Evolutionary conservation across 1,140 invertebrate genomes (phyloP).

Genomic region (Ptiloglossa arizonensis): DNA sequence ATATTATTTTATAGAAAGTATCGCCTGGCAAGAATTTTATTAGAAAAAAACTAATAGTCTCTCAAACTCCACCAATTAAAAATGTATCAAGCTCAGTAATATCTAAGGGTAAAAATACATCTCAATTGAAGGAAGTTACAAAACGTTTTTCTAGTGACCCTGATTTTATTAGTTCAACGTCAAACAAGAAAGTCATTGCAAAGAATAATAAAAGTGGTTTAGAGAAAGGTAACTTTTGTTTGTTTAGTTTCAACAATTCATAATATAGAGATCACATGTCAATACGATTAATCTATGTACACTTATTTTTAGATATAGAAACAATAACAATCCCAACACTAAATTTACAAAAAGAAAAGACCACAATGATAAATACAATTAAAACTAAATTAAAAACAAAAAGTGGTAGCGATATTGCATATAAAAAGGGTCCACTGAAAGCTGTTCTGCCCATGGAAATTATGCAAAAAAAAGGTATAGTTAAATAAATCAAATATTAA

Average conservation of each 20-base stretch:
- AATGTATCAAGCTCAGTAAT: constrained; percentile 4
- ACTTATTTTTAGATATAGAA: constrained; percentile 1
- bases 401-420: constrained; percentile 45
- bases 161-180: constrained; percentile 10
- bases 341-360: constrained; percentile 44
- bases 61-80: constrained; percentile 33
- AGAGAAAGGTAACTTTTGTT: constrained; percentile 18
- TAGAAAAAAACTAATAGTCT: constrained; percentile 56
- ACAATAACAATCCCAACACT: background rate
- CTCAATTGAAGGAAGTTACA: constrained; percentile 53
- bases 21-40: constrained; percentile 11
- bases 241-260: background rate
- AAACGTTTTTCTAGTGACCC: constrained; percentile 69
- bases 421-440: constrained; percentile 77
- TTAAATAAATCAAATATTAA: background rate
- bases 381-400: constrained; percentile 75
- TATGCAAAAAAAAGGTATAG: constrained; percentile 73
- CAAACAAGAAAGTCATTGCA: constrained; percentile 32
- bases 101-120: constrained; percentile 52
- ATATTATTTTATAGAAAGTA: constrained; percentile 10
- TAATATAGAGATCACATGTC: too few relatives aligned
- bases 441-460: constrained; percentile 75
- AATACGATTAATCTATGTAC: background rate
- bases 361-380: constrained; percentile 48
- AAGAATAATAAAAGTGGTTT: constrained; percentile 4